Base-by-base conservation (phyloP, 1,140 invertebrate species). In the Anastatus disparis region DNA sequence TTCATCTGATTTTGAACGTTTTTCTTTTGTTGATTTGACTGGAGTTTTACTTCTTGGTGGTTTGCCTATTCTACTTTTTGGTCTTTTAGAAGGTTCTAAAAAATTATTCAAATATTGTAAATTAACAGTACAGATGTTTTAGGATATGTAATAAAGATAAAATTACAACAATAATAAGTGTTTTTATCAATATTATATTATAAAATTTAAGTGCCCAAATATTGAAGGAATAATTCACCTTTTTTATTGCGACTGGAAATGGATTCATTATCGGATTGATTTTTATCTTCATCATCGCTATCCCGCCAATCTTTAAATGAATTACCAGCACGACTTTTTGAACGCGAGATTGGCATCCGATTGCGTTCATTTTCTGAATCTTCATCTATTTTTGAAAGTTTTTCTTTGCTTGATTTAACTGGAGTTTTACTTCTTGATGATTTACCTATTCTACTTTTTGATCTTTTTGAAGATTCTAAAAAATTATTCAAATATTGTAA, bases 31-130 rank as follows among this genome's bases (percentile, higher is more conserved):
- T 13, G 52, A 8, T 46, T 48, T 62, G 15, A 22, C 2, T 20
- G 27, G 22, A 29, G 20, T 13, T 20, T 40, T 55, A 66, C 1
- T 42, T 50, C n/a, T 31, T 40, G 10, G 22, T 20, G 38, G 58
- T n/a, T 44, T 17, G 3, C 2, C 44, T 2, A 59, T 52, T 35
- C 44, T 27, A 52, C 55, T 69, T 52, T 59, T 61, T 24, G 46
- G 27, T 8, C 56, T 31, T 27, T 26, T 10, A 29, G 0, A 2
- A 20, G 24, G 29, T 64, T 53, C 48, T 42, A 53, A 24, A 26
- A 12, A 17, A 42, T 42, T 20, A 40, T 7, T 1, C 2, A 62
- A 62, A n/a, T 9, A 35, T 58, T 20, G n/a, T 6, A 12, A 17
- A 55, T 4, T 29, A 9, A 6, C 17, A 55, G 15, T n/a, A 27